These are phyloP conservation scores for Dufourea novaeangliae DNA, from an alignment of 1,140 invertebrate species.

Conservation along the genomic window DNA sequence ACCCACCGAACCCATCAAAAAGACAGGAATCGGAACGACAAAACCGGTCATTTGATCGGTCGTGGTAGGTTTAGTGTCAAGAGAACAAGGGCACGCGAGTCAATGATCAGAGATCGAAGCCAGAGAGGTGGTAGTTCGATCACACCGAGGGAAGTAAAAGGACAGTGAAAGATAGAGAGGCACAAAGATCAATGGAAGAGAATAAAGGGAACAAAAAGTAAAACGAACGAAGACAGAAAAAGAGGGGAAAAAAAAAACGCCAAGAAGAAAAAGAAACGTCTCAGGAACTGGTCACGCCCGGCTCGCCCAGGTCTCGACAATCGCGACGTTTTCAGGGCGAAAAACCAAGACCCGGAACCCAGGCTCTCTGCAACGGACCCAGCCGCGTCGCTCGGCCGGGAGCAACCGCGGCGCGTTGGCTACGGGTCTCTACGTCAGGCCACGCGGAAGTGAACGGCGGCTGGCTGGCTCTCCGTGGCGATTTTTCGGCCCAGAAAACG, in stretches of 20 bases:
- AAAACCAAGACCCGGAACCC: constrained; percentile 72
- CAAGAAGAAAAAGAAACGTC: constrained; percentile 37
- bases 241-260: constrained; percentile 22
- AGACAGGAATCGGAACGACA: no score
- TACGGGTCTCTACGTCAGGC: constrained; percentile 52
- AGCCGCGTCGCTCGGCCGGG: constrained; percentile 19
- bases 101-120: no score
- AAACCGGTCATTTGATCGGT: no score
- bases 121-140: no score
- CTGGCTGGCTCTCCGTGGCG: constrained; percentile 60
- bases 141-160: no score
- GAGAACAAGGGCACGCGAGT: no score
- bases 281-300: constrained; percentile 68
- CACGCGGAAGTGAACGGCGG: constrained; percentile 74
- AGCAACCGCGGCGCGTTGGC: constrained; percentile 7
- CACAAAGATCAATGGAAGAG: no score
- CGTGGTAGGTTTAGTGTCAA: no score
- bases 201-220: no score
- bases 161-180: no score
- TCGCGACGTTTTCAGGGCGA: constrained; percentile 72
- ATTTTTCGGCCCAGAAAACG: constrained; percentile 76
- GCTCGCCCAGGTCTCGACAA: constrained; percentile 62
- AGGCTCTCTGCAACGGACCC: constrained; percentile 21
- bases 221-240: no score
- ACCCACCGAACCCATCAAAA: no score